Conservation (phyloP, 2,113 vertebrate species). For the Ictalurus punctatus region DNA sequence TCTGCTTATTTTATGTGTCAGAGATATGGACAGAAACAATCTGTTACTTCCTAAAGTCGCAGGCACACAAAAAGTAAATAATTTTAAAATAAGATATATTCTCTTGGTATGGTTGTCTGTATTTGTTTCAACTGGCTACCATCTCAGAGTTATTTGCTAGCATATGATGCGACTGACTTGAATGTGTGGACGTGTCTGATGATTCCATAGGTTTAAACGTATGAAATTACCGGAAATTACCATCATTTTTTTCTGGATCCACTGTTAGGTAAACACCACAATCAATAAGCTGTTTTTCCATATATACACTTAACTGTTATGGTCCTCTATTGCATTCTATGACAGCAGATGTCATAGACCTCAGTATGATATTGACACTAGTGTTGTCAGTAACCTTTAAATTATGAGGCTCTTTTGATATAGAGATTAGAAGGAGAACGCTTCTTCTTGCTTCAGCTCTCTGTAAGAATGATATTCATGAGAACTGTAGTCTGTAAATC, state of each 20-base stretch:
- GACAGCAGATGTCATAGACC: neutral
- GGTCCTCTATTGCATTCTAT: neutral
- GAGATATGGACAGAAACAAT: neutral
- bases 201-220: neutral
- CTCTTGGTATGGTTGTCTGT: neutral
- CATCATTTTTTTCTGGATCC: neutral
- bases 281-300: neutral
- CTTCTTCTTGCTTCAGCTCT: neutral
- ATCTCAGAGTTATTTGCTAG: neutral
- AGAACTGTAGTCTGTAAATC: slow-evolving; percentile 43
- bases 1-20: neutral
- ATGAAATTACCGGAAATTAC: neutral
- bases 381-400: neutral
- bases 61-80: too few relatives aligned
- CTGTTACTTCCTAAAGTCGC: neutral
- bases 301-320: neutral
- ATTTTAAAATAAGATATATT: neutral
- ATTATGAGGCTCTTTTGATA: neutral
- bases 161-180: neutral
- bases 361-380: neutral
- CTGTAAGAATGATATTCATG: neutral
- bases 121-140: neutral
- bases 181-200: neutral
- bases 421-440: slow-evolving; percentile 11
- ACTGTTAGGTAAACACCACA: neutral